Base-by-base conservation (phyloP, 2,113 vertebrate species). In the Pithys albifrons region DNA sequence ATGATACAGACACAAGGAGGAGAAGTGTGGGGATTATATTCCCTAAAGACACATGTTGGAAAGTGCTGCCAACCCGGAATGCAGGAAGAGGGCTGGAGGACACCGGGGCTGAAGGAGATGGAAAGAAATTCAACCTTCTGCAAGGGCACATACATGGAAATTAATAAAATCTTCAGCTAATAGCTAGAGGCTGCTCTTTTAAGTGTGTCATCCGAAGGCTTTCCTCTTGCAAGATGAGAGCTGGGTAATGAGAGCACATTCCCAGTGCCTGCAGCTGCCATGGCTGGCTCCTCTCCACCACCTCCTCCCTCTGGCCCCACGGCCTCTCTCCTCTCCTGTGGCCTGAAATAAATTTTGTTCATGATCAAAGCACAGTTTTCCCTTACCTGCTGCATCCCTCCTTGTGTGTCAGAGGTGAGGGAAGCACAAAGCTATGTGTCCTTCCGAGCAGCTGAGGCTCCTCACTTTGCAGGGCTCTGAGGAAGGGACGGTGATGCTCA, bases 121-220 rank as follows among this genome's bases (percentile, higher is more conserved):
- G 89, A 69, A 69, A 90, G 58, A 93, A 89, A 87, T 89, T 66
- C 91, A 92, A 58, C 87, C 87, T 94, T 95, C 77, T 89, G 55
- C 89, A 84, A 89, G 84, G 95, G 59, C 70, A 71, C 64, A 29
- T 23, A 54, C 65, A 87, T 74, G 48, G 89, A 87, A 84, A 94
- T 91, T 77, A 91, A 81, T 81, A 93, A 94, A 84, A 93, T 62
- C 84, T 84, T 86, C 65, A 94, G 87, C 83, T 84, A 77, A 91
- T 43, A 93, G 87, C 93, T 77, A 27, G 43, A 91, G 92, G 84
- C 80, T 91, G 80, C 64, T 88, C 71, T 69, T 95, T 72, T 65
- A 93, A 92, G 71, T 43, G 49, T 72, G 89, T 48, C 39, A 89
- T 74, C 51, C 84, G 58, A 80, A 96, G 80, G 55, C 51, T 95